phyloP scores from a whole-genome alignment of 1,140 invertebrate species.

The Atopsyche davidsoni region DNA sequence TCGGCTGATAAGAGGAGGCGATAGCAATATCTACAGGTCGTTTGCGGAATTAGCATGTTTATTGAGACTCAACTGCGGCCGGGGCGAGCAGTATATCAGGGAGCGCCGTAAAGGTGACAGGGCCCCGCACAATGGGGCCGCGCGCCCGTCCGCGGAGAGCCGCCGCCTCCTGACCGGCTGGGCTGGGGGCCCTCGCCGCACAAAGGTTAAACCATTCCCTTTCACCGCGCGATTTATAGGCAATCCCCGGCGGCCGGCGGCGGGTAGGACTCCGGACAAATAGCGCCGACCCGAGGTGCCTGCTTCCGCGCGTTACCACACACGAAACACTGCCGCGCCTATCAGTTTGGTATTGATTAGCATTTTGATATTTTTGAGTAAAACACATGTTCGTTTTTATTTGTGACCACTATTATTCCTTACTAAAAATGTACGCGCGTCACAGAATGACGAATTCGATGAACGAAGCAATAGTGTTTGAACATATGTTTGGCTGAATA shows the following conservation, averaged over 20 bases:
- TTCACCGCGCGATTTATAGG: constrained; percentile 24
- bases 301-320: too few species aligned
- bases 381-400: not conserved
- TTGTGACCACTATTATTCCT: too few species aligned
- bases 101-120: not conserved
- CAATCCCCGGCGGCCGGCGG: constrained; percentile 12
- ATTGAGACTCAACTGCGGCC: not conserved
- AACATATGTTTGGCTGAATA: too few species aligned
- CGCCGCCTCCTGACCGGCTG: too few species aligned
- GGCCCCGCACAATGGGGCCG: not conserved
- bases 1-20: too few species aligned
- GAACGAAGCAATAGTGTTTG: too few species aligned
- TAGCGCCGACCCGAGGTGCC: not conserved
- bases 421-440: not conserved
- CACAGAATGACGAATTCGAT: too few species aligned
- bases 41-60: too few species aligned
- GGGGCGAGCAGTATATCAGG: not conserved
- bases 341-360: not conserved
- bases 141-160: not conserved
- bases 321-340: too few species aligned
- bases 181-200: too few species aligned
- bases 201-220: constrained; percentile 28
- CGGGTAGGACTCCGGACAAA: constrained; percentile 3
- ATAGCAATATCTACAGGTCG: too few species aligned
- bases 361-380: not conserved